Percentiles rank a stretch among this genome's conserved stretches.
phyloP scores from a whole-genome alignment of 2,113 vertebrate species.

The Erinaceus europaeus region DNA sequence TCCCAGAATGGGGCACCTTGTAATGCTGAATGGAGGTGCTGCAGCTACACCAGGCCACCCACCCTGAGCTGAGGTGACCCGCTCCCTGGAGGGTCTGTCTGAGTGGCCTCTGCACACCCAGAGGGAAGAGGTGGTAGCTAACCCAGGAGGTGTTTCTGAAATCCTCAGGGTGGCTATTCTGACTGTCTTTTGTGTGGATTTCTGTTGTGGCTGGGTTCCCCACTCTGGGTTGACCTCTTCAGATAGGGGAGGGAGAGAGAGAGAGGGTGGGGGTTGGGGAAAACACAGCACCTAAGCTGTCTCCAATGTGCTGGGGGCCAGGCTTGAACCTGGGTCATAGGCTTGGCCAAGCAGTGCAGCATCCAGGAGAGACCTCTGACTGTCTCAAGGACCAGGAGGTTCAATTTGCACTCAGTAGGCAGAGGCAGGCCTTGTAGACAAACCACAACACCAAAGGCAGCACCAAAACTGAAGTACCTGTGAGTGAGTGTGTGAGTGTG shows the following conservation, averaged over 20 bases:
- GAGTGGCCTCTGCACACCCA: background rate
- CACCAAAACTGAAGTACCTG: background rate
- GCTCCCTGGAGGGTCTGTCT: background rate
- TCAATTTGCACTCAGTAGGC: background rate
- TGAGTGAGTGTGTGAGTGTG: too few species aligned
- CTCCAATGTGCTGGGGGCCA: too few species aligned
- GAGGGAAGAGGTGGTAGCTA: background rate
- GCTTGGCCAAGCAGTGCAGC: too few species aligned
- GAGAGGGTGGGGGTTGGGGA: too few species aligned
- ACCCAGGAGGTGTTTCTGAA: background rate
- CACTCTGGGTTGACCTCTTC: too few species aligned
- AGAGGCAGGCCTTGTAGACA: background rate
- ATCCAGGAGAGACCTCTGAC: background rate
- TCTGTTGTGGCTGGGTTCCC: too few species aligned
- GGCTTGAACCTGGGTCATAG: too few species aligned
- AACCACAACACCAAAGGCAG: background rate
- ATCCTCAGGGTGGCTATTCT: too few species aligned
- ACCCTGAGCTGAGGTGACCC: too few species aligned
- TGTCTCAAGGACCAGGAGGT: background rate
- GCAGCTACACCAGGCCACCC: background rate
- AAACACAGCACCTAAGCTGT: too few species aligned
- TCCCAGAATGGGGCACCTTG: background rate
- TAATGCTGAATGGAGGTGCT: background rate
- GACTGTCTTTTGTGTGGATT: too few species aligned
- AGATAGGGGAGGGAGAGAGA: too few species aligned